Percentiles rank a stretch among this genome's conserved stretches.
Conservation (phyloP, 2,797 vertebrate species). For the Pitangus sulphuratus region DNA sequence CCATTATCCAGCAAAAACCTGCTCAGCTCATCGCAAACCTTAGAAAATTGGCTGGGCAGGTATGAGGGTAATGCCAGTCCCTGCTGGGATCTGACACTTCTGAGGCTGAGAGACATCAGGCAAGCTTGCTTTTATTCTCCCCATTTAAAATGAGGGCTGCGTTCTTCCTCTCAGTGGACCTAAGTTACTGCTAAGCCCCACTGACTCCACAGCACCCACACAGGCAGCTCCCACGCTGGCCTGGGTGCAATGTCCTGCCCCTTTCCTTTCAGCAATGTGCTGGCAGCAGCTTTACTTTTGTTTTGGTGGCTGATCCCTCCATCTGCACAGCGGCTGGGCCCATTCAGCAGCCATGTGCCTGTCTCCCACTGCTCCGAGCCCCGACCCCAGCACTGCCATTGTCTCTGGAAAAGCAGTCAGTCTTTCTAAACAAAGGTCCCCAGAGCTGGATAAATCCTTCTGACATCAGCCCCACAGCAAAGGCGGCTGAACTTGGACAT, state of each 20-base stretch:
- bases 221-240: constrained; percentile 21
- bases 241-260: neutral
- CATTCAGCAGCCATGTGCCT: constrained; percentile 52
- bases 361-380: constrained; percentile 27
- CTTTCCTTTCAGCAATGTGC: constrained; percentile 75
- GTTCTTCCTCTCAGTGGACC: neutral
- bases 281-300: constrained; percentile 81
- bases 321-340: constrained; percentile 72
- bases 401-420: constrained; percentile 72
- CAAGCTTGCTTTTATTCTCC: neutral
- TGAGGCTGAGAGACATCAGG: neutral
- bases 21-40: neutral
- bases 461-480: constrained; percentile 72
- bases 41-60: neutral
- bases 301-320: constrained; percentile 77
- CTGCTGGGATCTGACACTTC: neutral
- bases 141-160: neutral
- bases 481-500: constrained; percentile 71
- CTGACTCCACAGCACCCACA: neutral
- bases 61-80: neutral
- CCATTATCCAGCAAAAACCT: neutral
- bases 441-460: constrained; percentile 78
- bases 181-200: neutral
- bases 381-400: constrained; percentile 57
- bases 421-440: constrained; percentile 74